Evolutionary conservation across 2,888 invertebrate genomes (phyloP).

Genomic region (Leptopterna dolabrata): DNA sequence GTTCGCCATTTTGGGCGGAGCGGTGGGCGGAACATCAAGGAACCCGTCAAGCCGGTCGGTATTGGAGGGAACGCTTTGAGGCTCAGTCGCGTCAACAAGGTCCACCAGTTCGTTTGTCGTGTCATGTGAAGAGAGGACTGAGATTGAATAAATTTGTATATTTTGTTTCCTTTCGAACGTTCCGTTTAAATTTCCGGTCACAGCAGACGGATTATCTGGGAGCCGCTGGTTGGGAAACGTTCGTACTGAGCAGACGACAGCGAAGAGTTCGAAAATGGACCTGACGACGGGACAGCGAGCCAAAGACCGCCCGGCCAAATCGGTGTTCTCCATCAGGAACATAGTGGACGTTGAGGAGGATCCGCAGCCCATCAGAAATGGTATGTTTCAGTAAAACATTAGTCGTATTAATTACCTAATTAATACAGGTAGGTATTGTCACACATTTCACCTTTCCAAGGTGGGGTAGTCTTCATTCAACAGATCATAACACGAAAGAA

Average conservation of each 20-base stretch:
- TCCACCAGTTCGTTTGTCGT: slow-evolving; percentile 47
- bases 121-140: slow-evolving; percentile 49
- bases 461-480: too few species aligned
- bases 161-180: not conserved
- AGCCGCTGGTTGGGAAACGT: not conserved
- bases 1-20: slow-evolving; percentile 59
- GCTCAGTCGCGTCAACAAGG: slow-evolving; percentile 49
- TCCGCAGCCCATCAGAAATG: slow-evolving; percentile 53
- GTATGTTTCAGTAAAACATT: not conserved
- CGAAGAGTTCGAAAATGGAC: slow-evolving; percentile 60
- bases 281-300: slow-evolving; percentile 63
- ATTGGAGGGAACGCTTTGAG: slow-evolving; percentile 40
- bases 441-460: too few species aligned
- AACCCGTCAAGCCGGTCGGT: slow-evolving; percentile 40
- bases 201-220: not conserved
- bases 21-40: not conserved
- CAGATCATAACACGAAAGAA: too few species aligned
- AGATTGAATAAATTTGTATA: not conserved
- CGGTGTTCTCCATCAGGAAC: slow-evolving; percentile 73
- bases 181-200: not conserved
- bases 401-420: not conserved
- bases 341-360: slow-evolving; percentile 71
- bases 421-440: not conserved
- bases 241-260: not conserved
- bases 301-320: slow-evolving; percentile 72